Evolutionary conservation across 2,113 vertebrate genomes (phyloP).

Genomic region (Oriolus oriolus): DNA sequence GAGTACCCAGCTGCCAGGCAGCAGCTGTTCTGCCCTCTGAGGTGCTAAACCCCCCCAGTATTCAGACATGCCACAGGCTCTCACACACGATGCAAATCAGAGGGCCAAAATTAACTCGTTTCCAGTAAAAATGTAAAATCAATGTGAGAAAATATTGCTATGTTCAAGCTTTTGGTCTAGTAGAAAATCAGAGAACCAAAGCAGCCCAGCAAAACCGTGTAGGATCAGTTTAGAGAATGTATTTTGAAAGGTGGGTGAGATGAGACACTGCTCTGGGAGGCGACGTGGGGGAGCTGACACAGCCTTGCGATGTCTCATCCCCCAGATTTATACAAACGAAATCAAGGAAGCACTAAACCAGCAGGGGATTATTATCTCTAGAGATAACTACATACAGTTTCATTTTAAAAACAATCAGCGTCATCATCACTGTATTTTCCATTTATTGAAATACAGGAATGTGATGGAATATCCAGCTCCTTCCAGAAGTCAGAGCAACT

Average conservation of each 20-base stretch:
- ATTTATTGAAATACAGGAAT: background rate
- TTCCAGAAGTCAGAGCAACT: background rate
- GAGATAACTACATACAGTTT: conserved; percentile 37
- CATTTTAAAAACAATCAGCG: conserved; percentile 14
- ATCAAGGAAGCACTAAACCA: conserved; percentile 48
- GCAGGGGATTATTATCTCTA: conserved; percentile 36
- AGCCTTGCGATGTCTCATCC: background rate
- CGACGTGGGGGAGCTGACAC: background rate
- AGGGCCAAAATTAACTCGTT: background rate
- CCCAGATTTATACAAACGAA: background rate
- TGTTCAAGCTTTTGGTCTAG: background rate
- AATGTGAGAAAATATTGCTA: background rate
- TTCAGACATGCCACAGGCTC: background rate
- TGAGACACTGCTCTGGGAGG: background rate
- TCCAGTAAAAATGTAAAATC: background rate
- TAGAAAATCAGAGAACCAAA: background rate
- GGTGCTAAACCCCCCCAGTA: background rate
- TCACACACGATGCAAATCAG: accelerated
- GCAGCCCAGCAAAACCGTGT: background rate
- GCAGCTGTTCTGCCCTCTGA: accelerated
- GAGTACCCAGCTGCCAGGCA: background rate
- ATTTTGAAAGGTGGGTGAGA: background rate
- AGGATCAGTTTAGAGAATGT: background rate
- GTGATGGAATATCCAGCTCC: background rate
- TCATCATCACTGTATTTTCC: background rate